Evolutionary conservation across 2,888 invertebrate species (phyloP), one percentile per base, ranked within the genome.

Genomic region (Trichopoda pennipes): DNA sequence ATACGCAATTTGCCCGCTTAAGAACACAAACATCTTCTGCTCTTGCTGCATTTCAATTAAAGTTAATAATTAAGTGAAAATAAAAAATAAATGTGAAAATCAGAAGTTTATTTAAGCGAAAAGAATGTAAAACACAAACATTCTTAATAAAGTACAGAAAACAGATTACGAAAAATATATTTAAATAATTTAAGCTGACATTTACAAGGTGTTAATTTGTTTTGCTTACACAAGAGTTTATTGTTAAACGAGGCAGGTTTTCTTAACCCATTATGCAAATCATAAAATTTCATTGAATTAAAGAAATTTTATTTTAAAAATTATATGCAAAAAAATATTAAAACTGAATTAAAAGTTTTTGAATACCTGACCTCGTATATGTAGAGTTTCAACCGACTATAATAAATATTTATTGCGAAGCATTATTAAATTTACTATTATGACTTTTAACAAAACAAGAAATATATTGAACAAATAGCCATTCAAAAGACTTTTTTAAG

Each of bases 1-100:
- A 42, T 44, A 32, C n/a, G 10, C 21, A 10, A n/a, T 42, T 28
- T 28, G 38, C 17, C 47, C 21, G 63, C 14, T 42, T 12, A 53
- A 47, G 17, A 38, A 38, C 12, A 56, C 14, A 32, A 61, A 53
- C 61, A 61, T 16, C 53, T 69, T 44, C 68, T 61, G 76, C 53
- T 76, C 44, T 51, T 76, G 53, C 53, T 60, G 76, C 32, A 21
- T 69, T 76, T 64, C 64, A 58, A 78, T 78, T 78, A 74, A 80
- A 63, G 47, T 74, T 68, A 55, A 68, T 61, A 81, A 81, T 81
- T 72, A 70, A 70, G 55, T 72, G 47, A 19, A 68, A 70, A 56
- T 64, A 64, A 75, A 64, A 75, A 80, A 70, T 53, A 51, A 63
- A 80, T 63, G 74, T 81, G 78, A 44, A 74, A 81, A 60, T 69